These are phyloP conservation scores for Platichthys flesus DNA, from an alignment of 2,113 vertebrate species.

Conservation along the genomic window DNA sequence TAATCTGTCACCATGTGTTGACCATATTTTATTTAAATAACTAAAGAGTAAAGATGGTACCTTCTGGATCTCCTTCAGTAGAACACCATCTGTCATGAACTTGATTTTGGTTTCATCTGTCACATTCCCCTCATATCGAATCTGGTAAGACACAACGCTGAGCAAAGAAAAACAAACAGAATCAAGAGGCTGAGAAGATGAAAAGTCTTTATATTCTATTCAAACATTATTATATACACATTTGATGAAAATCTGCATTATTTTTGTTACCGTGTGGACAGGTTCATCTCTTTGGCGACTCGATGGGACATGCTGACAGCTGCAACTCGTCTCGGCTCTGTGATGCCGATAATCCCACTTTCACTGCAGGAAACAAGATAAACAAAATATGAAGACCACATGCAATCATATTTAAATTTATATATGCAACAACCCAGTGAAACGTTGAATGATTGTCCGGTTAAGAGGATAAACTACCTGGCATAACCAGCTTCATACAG, in stretches of 20 bases:
- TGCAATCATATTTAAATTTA: neutral
- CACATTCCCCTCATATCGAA: slow-evolving; percentile 94
- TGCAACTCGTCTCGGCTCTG: slow-evolving; percentile 94
- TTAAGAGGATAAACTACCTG: slow-evolving; percentile 79
- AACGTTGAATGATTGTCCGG: too few relatives aligned
- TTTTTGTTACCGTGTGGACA: slow-evolving; percentile 85
- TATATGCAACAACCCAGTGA: neutral
- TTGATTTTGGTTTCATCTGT: slow-evolving; percentile 92
- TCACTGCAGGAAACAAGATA: slow-evolving; percentile 71
- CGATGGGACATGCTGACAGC: slow-evolving; percentile 96
- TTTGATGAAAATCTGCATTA: neutral
- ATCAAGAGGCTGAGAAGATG: neutral
- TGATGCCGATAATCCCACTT: slow-evolving; percentile 86
- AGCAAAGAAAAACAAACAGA: slow-evolving; percentile 15
- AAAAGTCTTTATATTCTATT: neutral
- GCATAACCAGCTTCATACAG: slow-evolving; percentile 96
- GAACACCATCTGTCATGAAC: slow-evolving; percentile 97
- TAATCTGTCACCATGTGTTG: neutral
- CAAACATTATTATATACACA: too few relatives aligned
- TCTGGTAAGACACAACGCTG: slow-evolving; percentile 95
- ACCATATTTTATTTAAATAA: neutral
- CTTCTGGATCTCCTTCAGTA: slow-evolving; percentile 97
- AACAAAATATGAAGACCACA: neutral
- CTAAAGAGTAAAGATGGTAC: slow-evolving; percentile 66
- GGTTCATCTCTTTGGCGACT: slow-evolving; percentile 94